Evolutionary conservation across 35 echinoderm and acorn worm species (phyloP).

Genomic region (Apostichopus californicus): DNA sequence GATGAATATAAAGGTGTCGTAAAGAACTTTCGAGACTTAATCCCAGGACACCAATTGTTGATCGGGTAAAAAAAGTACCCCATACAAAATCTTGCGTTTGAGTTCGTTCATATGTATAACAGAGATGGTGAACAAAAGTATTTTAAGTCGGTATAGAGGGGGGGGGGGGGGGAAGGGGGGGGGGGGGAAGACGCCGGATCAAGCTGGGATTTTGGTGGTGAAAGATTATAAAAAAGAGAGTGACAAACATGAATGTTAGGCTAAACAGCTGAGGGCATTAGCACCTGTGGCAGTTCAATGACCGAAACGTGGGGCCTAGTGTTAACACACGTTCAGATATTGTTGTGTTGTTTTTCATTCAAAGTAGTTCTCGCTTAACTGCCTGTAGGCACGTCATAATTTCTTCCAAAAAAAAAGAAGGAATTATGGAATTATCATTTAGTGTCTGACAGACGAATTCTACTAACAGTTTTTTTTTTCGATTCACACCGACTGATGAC

Average conservation of each 20-base stretch:
- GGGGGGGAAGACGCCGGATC: background rate
- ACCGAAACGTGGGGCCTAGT: background rate
- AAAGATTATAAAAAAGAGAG: background rate
- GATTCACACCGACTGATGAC: background rate
- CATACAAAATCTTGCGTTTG: background rate
- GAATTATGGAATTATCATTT: background rate
- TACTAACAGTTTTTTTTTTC: background rate
- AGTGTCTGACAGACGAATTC: background rate
- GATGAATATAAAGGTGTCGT: background rate
- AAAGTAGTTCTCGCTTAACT: background rate
- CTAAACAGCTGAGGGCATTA: background rate
- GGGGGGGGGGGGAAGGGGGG: no score
- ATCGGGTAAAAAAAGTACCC: background rate
- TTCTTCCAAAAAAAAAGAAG: no score
- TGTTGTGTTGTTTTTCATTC: background rate
- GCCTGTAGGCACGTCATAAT: background rate
- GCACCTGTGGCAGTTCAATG: background rate
- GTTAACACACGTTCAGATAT: background rate
- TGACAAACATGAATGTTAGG: constrained; percentile 9
- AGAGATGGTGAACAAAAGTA: no score
- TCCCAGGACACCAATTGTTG: constrained; percentile 5
- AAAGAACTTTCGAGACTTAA: background rate
- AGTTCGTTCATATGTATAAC: no score
- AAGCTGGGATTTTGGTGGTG: background rate
- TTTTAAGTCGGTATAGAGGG: no score